Conservation (phyloP, 2,797 vertebrate species). For the Myotis daubentonii region DNA sequence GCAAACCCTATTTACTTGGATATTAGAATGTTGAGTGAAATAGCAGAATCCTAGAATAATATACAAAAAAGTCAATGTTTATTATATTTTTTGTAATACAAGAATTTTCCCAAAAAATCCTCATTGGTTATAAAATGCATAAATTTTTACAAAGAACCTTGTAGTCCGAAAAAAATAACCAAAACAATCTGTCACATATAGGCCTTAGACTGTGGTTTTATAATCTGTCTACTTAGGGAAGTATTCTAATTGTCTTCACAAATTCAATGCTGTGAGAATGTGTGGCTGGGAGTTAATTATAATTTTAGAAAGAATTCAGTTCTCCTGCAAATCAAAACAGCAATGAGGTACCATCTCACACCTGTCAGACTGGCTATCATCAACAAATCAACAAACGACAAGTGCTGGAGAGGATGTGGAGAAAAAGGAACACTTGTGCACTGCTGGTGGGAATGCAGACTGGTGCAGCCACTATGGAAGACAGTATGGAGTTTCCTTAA, state of each 20-base stretch:
- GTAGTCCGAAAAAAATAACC: neutral
- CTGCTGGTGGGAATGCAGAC: too few species aligned
- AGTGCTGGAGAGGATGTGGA: too few species aligned
- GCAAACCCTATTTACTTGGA: constrained; percentile 16
- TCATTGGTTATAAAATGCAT: neutral
- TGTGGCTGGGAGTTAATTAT: constrained; percentile 58
- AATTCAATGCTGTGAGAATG: constrained; percentile 57
- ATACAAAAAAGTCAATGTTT: neutral
- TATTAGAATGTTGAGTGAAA: neutral
- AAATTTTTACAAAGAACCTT: constrained; percentile 48
- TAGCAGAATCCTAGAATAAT: constrained; percentile 27
- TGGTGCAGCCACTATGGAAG: too few species aligned
- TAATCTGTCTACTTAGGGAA: constrained; percentile 22
- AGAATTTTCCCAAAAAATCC: neutral
- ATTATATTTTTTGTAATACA: constrained; percentile 6
- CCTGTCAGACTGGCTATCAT: too few species aligned
- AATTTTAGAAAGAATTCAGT: constrained; percentile 35
- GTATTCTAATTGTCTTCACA: constrained; percentile 63
- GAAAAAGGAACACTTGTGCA: too few species aligned
- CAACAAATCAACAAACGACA: too few species aligned
- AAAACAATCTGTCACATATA: constrained; percentile 12
- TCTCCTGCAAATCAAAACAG: too few species aligned
- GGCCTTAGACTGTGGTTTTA: constrained; percentile 24
- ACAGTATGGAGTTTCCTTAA: too few species aligned
- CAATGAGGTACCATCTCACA: too few species aligned